A percentile compares a stretch with the other conserved stretches of the same genome.
Evolutionary conservation across 2,113 vertebrate genomes (phyloP).

Genomic region (Setophaga coronata): DNA sequence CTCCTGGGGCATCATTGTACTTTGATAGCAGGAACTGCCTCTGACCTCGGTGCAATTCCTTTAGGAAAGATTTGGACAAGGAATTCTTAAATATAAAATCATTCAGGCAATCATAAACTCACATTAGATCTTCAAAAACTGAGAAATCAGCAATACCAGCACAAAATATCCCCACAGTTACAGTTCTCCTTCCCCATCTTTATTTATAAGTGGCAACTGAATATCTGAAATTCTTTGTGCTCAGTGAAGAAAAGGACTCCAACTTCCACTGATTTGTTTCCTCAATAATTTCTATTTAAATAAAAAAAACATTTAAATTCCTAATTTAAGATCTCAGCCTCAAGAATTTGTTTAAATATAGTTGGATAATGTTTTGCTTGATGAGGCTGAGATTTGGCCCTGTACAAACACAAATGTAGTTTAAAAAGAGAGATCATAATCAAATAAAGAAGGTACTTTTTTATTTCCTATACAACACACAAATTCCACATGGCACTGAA

Average conservation of each 20-base stretch:
- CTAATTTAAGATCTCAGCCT: background rate
- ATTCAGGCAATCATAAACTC: background rate
- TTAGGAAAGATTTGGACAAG: background rate
- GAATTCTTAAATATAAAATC: background rate
- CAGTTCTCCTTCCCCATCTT: background rate
- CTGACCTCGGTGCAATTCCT: background rate
- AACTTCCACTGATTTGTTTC: background rate
- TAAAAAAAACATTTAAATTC: background rate
- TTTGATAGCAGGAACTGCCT: fast-evolving
- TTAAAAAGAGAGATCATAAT: background rate
- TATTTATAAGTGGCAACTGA: background rate
- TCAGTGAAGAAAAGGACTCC: background rate
- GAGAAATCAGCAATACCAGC: background rate
- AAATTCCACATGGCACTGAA: background rate
- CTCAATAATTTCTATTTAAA: background rate
- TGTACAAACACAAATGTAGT: fast-evolving
- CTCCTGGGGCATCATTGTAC: fast-evolving
- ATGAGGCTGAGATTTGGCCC: background rate
- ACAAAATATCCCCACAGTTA: background rate
- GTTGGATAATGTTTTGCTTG: background rate
- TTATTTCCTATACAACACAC: background rate
- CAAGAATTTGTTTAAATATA: background rate
- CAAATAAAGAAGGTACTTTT: background rate
- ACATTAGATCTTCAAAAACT: background rate
- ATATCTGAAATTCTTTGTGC: background rate